Evolutionary conservation across 1,140 invertebrate genomes (phyloP).

Genomic region (Formica exsecta): DNA sequence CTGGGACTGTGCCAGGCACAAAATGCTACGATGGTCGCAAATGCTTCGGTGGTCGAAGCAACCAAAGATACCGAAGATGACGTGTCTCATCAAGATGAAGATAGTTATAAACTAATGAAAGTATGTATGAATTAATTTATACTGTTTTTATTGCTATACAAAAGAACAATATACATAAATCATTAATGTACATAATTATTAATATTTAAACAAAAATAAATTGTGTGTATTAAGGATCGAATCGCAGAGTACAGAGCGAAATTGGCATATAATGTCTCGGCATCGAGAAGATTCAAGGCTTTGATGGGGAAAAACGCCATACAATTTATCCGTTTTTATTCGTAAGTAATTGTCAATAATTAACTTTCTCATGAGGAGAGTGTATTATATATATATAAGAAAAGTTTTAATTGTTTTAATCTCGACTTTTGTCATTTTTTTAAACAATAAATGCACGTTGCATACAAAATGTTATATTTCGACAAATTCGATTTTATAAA

Average conservation of each 20-base stretch:
- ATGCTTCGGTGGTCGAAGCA: neutral
- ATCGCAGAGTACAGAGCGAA: neutral
- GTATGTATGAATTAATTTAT: conserved; percentile 17
- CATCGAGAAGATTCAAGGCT: conserved; percentile 78
- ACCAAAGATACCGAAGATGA: neutral
- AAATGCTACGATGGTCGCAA: conserved; percentile 67
- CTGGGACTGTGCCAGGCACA: conserved; percentile 90
- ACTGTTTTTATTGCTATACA: neutral
- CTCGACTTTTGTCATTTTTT: neutral
- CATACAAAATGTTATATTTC: neutral
- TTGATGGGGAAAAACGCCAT: conserved; percentile 89
- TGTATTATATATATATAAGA: neutral
- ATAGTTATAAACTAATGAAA: neutral
- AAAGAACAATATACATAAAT: neutral
- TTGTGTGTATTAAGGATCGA: conserved; percentile 2
- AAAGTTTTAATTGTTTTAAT: neutral
- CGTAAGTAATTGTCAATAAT: conserved; percentile 21
- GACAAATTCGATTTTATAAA: neutral
- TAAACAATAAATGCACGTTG: neutral
- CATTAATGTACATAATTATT: neutral
- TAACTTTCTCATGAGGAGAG: neutral
- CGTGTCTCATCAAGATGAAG: neutral
- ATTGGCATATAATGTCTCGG: neutral
- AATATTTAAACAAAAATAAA: conserved; percentile 20
- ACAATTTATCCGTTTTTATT: conserved; percentile 88